Base-by-base conservation (phyloP, 2,888 invertebrate genomes). In the Pantelozetes paolii region DNA sequence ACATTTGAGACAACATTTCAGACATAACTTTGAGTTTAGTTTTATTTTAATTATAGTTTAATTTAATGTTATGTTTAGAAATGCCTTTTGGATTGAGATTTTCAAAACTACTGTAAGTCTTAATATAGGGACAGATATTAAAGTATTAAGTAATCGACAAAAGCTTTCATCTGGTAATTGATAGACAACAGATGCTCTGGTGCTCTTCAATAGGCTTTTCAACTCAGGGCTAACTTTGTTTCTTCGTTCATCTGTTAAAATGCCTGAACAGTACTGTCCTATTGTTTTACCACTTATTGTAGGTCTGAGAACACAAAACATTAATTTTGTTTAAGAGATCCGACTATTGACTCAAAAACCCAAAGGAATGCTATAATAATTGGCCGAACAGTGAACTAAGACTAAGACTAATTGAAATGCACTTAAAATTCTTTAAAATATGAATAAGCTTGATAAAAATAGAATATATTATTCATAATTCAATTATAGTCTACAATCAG, bases 151-250 rank as follows among this genome's bases (percentile, higher is more conserved):
- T 59, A 59, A 59, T 59, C 59, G 59, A 18, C 30, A 26, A 59
- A 28, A 30, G 30, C 30, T 28, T 59, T 59, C 59, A 59, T 59
- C 59, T 59, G 11, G 30, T 59, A 59, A 59, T 59, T 30, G 59
- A 59, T 59, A 30, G 59, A 59, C 59, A 59, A 59, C 59, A 59
- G 59, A 59, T 59, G 59, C 54, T 54, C 54, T 20, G 59, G 30
- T 59, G 59, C 54, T 54, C 54, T 54, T 54, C 26, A 26, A 54
- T 54, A 26, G 20, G 8, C 54, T 54, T 54, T 8, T 54, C 54
- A 23, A 54, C 26, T 23, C 9, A 8, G 54, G 23, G 8, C 26
- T 20, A 2, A n/a, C 6, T 23, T 54, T 54, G n/a, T n/a, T n/a
- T n/a, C n/a, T 54, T 20, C 54, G 26, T 54, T 54, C 54, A 54